Evolutionary conservation across 1,140 invertebrate genomes (phyloP), one percentile per base, ranked within the genome.

Genomic region (Zophobas morio): DNA sequence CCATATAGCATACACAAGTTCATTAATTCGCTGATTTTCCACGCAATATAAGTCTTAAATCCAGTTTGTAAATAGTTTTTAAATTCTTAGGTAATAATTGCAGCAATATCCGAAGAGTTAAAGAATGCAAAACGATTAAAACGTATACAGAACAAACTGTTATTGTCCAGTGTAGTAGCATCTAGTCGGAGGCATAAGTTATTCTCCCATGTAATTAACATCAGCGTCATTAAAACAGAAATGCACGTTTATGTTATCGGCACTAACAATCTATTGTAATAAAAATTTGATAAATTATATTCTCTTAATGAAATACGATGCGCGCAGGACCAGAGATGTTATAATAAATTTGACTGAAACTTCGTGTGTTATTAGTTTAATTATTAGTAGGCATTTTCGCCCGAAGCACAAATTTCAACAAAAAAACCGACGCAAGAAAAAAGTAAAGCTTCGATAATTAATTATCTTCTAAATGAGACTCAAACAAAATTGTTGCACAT

Each of bases 71-170:
- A 51, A n/a, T 6, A 51, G 2, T 51, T 51, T 51, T 51, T 51
- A 51, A 51, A 51, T 51, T 51, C 49, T 51, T 20, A 20, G 49
- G 20, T 51, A 20, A 51, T 51, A 51, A 51, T 51, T 51, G 49
- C n/a, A n/a, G 49, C 6, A 51, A 51, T 51, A 51, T n/a, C 49
- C 2, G 2, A 51, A 51, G 49, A 51, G 2, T 20, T 20, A 2
- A 51, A 51, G 49, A 51, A 51, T 51, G 49, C 49, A 51, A 51
- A 51, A 51, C 49, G 49, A 51, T 51, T 51, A 51, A 51, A 51
- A 51, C 6, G n/a, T 51, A 51, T 8, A 46, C 49, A 20, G 20
- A 51, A 51, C 49, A 51, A 51, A 51, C 3, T 20, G n/a, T 20
- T 20, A 51, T 51, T 51, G 49, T 51, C 49, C 49, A n/a, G 49